A percentile compares a stretch with the other conserved stretches of the same genome.
These are phyloP conservation scores for Vipera ursinii DNA, from an alignment of 2,797 vertebrate species.

Conservation along the genomic window DNA sequence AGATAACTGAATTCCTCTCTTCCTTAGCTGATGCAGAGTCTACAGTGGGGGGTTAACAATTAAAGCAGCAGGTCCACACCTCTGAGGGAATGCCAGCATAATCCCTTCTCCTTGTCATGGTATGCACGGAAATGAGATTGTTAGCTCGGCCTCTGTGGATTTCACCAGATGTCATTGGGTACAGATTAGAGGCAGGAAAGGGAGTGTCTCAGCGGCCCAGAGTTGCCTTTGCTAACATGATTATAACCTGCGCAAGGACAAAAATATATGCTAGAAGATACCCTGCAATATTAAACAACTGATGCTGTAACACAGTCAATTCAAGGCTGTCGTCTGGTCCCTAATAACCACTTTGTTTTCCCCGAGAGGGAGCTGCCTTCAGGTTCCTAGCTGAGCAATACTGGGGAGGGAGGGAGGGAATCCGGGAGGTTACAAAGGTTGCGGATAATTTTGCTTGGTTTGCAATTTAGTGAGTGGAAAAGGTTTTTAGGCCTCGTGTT, in stretches of 20 bases:
- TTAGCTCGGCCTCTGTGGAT: constrained; percentile 59
- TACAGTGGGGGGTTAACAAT: constrained; percentile 32
- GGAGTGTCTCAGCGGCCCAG: constrained; percentile 20
- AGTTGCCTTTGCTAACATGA: constrained; percentile 28
- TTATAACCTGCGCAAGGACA: neutral
- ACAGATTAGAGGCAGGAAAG: constrained; percentile 42
- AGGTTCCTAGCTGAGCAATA: constrained; percentile 18
- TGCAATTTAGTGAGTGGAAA: constrained; percentile 38
- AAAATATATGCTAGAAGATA: constrained; percentile 13
- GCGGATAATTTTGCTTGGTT: constrained; percentile 22
- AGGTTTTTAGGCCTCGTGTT: constrained; percentile 45
- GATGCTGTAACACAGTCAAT: neutral
- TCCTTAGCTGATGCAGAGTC: constrained; percentile 20
- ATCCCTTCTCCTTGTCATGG: constrained; percentile 50
- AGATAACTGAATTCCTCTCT: constrained; percentile 35
- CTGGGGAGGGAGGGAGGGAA: constrained; percentile 14
- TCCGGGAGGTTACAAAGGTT: neutral
- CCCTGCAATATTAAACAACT: neutral
- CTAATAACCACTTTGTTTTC: constrained; percentile 18
- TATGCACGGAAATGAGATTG: constrained; percentile 51
- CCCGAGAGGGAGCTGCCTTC: constrained; percentile 8
- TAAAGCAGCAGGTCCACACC: constrained; percentile 49
- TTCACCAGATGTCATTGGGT: constrained; percentile 64
- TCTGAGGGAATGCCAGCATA: constrained; percentile 58
- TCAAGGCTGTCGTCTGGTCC: constrained; percentile 25